Evolutionary conservation across 2,888 invertebrate species (phyloP).

Genomic region (Ctenicera cuprea): DNA sequence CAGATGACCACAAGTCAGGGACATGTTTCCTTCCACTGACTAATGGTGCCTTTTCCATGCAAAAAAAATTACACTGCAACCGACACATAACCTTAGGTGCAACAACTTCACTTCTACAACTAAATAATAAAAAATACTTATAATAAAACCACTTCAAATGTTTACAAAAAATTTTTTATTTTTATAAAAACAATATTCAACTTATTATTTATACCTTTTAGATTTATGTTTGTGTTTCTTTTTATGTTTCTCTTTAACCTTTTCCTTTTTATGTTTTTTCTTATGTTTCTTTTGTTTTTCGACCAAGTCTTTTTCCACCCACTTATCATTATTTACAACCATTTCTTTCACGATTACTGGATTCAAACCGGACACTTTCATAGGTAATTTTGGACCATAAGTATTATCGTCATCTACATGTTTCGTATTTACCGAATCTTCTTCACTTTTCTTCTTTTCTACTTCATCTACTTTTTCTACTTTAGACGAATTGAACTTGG

Average conservation of each 20-base stretch:
- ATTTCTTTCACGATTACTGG: slow-evolving; percentile 61
- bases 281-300: slow-evolving; percentile 69
- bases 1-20: too few species aligned
- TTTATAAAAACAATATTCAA: too few species aligned
- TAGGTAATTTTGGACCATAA: slow-evolving; percentile 78
- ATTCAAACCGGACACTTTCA: slow-evolving; percentile 7
- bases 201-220: too few species aligned
- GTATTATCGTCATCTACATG: slow-evolving; percentile 61
- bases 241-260: slow-evolving; percentile 54
- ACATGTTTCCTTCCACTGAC: too few species aligned
- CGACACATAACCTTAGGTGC: too few species aligned
- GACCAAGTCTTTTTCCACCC: slow-evolving; percentile 72
- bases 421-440: slow-evolving; percentile 11
- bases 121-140: too few species aligned
- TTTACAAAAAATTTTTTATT: too few species aligned
- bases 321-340: slow-evolving; percentile 70
- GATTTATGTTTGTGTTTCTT: slow-evolving; percentile 59
- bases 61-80: too few species aligned
- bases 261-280: slow-evolving; percentile 69
- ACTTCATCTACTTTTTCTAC: slow-evolving; percentile 45
- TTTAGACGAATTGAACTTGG: slow-evolving; percentile 43
- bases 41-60: too few species aligned
- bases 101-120: too few species aligned
- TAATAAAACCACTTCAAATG: too few species aligned
- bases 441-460: slow-evolving; percentile 36